Base-by-base conservation (phyloP, 1,140 invertebrate genomes). In the Temnothorax curvispinosus region DNA sequence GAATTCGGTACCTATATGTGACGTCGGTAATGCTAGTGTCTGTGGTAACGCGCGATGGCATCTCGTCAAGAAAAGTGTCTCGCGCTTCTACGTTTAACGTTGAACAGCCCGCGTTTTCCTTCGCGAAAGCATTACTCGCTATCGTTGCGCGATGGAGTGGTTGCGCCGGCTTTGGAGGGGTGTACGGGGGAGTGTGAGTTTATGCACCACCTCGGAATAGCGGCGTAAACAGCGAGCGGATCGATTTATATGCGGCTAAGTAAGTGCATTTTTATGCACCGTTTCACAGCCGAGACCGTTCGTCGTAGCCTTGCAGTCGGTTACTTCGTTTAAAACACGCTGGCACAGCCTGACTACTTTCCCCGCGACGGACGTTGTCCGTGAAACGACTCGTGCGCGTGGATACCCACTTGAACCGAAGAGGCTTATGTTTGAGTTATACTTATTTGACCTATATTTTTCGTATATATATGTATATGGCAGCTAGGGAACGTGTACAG, bases 241-340 rank as follows among this genome's bases (percentile, higher is more conserved):
- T 90, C 89, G 89, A 90, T 90, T 90, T 90, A 90, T 90, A 90
- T 90, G 89, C 89, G 88, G 89, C 88, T 90, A 90, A 90, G 88
- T 89, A 87, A 90, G 89, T 90, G 88, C 88, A 90, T 89, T 90
- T 90, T 90, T 90, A 90, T 90, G 89, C 89, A 90, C 89, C 89
- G 89, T 78, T 90, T 90, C 89, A 89, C 89, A 89, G 78, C 78
- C 85, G 85, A 87, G 88, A 87, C 84, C 84, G 62, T 86, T 27
- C 80, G 65, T 56, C 88, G 88, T 86, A 89, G 89, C 78, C 89
- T 89, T 89, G 87, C 77, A 87, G 56, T 85, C 82, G 85, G 71
- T 72, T 69, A 87, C 85, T 87, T 81, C 74, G 88, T 74, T 90
- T 67, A 87, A 90, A 87, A 90, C 89, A 62, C 67, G 38, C 85